Evolutionary conservation across 2,888 invertebrate genomes (phyloP).

Genomic region (Chironomus tentans): DNA sequence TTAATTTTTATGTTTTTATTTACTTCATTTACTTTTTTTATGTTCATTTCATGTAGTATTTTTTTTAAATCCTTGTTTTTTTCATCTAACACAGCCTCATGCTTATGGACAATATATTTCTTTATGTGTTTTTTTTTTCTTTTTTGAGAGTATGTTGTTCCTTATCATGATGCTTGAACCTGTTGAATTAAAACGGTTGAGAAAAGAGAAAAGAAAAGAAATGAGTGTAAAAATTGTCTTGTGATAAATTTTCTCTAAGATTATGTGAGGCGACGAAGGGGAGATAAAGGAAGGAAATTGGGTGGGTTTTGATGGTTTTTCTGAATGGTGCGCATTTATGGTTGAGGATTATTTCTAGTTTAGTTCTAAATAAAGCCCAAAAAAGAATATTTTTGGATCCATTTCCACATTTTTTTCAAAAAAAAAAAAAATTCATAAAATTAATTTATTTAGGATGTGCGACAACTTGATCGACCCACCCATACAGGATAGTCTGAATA

Average conservation of each 20-base stretch:
- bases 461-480: no score
- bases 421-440: no score
- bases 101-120: constrained; percentile 24
- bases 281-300: neutral
- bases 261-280: no score
- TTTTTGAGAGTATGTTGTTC: constrained; percentile 21
- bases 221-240: no score
- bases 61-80: neutral
- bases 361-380: no score
- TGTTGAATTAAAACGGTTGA: neutral
- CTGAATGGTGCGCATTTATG: no score
- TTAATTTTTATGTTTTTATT: constrained; percentile 6
- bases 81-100: constrained; percentile 25
- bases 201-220: neutral
- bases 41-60: neutral
- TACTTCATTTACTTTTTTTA: neutral
- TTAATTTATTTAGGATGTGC: no score
- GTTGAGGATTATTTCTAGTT: no score
- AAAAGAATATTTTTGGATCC: no score
- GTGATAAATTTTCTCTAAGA: no score
- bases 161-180: constrained; percentile 20
- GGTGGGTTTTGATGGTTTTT: neutral
- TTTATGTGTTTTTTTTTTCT: neutral
- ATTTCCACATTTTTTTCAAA: no score
- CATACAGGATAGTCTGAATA: no score